These are phyloP conservation scores for Calameuta pallipes DNA, from an alignment of 2,888 invertebrate species.

Conservation along the genomic window DNA sequence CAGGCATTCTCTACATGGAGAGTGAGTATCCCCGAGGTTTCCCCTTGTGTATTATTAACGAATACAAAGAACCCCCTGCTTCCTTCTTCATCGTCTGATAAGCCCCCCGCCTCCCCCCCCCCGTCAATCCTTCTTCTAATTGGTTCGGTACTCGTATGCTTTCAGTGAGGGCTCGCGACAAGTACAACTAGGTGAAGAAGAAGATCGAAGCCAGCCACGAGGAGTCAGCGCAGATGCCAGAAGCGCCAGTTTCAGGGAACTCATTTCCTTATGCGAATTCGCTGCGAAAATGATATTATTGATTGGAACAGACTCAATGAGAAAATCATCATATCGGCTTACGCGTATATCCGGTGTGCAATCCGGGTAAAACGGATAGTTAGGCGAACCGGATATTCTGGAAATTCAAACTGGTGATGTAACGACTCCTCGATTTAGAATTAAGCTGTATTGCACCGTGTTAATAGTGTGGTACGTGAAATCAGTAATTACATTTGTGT, in stretches of 20 bases:
- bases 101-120: no score
- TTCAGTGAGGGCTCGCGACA: conserved; percentile 69
- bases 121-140: background rate
- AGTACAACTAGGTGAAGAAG: conserved; percentile 49
- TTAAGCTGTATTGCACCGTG: conserved; percentile 56
- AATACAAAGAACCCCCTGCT: background rate
- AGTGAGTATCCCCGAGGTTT: conserved; percentile 72
- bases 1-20: conserved; percentile 86
- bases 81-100: background rate
- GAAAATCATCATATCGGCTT: conserved; percentile 34
- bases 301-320: background rate
- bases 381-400: background rate
- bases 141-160: conserved; percentile 29
- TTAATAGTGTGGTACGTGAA: conserved; percentile 57
- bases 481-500: conserved; percentile 62
- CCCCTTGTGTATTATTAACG: background rate
- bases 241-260: background rate
- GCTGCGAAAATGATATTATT: conserved; percentile 46
- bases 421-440: conserved; percentile 25
- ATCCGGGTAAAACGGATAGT: background rate
- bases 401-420: background rate
- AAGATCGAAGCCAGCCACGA: conserved; percentile 17
- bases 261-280: conserved; percentile 50
- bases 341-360: conserved; percentile 49
- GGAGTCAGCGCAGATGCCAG: conserved; percentile 13